phyloP scores from a whole-genome alignment of 2,113 vertebrate genomes.

The Tamias sibiricus region DNA sequence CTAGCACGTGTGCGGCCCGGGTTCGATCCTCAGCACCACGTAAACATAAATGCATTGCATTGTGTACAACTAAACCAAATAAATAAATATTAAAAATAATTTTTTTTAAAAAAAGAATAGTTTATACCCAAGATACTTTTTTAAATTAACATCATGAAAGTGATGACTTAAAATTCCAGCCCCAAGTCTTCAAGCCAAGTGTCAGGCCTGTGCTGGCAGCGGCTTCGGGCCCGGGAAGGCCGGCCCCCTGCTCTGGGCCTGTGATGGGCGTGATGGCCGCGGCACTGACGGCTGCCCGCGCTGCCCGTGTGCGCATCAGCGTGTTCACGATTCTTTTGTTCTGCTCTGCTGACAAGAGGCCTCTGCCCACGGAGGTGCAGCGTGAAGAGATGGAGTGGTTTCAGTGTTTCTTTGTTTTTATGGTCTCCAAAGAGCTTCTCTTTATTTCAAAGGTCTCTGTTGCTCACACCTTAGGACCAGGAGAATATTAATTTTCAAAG shows the following conservation, averaged over 20 bases:
- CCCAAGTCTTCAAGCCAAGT: not conserved
- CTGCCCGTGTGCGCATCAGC: no score
- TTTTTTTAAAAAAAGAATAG: no score
- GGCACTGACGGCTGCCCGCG: not conserved
- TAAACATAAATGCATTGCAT: no score
- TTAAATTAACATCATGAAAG: not conserved
- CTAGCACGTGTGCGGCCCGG: no score
- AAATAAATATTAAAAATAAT: no score
- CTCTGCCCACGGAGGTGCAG: fast-evolving
- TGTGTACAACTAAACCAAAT: no score
- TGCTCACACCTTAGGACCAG: not conserved
- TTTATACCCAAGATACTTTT: not conserved
- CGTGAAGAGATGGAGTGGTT: not conserved
- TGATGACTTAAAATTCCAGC: no score
- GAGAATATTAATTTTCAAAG: not conserved
- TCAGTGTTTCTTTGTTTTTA: not conserved
- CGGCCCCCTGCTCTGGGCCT: not conserved
- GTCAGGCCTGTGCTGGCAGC: no score
- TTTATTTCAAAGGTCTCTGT: not conserved
- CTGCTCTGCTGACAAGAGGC: no score
- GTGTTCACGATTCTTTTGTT: not conserved
- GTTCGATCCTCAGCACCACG: no score
- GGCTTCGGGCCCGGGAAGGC: no score
- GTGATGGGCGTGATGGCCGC: not conserved
- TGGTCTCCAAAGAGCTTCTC: not conserved